phyloP scores from a whole-genome alignment of 2,797 vertebrate genomes.

The Falco novaeseelandiae region DNA sequence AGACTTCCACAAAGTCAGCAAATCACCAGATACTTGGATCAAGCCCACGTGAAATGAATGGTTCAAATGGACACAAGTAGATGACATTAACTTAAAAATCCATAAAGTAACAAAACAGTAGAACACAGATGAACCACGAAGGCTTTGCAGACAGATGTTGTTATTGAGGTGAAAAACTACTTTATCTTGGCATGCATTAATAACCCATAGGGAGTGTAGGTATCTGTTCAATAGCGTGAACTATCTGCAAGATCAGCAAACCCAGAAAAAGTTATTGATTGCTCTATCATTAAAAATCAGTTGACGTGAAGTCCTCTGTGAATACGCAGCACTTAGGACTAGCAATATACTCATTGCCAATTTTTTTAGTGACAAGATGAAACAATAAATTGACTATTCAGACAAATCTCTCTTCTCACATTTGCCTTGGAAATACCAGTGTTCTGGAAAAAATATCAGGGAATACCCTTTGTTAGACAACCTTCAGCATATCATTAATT shows the following conservation, averaged over 20 bases:
- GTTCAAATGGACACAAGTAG: not conserved
- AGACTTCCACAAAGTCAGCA: not conserved
- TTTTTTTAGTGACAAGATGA: not conserved
- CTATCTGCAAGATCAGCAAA: slow-evolving; percentile 49
- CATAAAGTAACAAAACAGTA: not conserved
- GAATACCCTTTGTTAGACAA: not conserved
- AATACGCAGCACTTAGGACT: not conserved
- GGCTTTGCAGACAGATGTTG: not conserved
- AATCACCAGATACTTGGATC: not conserved
- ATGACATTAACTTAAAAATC: slow-evolving; percentile 39
- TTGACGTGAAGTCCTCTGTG: slow-evolving; percentile 24
- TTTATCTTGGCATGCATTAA: slow-evolving; percentile 10
- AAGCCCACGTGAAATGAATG: not conserved
- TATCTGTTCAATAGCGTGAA: not conserved
- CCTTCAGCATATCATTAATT: not conserved
- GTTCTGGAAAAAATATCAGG: not conserved
- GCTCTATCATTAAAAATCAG: slow-evolving; percentile 60
- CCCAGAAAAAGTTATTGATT: slow-evolving; percentile 12
- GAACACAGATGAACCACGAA: not conserved
- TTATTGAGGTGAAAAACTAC: slow-evolving; percentile 16
- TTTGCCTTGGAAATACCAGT: slow-evolving; percentile 44
- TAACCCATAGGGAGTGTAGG: not conserved
- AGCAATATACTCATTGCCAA: not conserved
- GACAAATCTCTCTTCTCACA: slow-evolving; percentile 22
- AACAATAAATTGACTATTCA: slow-evolving; percentile 44